Conservation (phyloP, 2,888 invertebrate genomes). For the Diaphora mendica region DNA sequence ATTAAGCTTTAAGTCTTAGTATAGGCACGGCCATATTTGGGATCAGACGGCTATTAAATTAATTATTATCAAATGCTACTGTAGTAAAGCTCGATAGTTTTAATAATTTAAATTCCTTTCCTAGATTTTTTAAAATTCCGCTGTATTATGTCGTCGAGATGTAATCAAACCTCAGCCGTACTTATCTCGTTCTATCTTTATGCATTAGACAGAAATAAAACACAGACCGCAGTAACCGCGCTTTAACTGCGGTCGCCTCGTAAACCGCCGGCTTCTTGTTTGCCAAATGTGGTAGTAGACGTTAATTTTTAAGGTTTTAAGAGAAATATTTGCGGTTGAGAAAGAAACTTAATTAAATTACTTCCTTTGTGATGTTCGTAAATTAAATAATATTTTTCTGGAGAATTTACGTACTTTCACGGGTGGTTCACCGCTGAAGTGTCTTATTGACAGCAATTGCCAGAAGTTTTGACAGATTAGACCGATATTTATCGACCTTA, state of each 20-base stretch:
- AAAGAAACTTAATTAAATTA: conserved; percentile 1
- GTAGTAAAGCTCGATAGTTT: too few species aligned
- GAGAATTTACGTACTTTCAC: not conserved
- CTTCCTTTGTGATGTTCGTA: not conserved
- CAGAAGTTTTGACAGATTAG: not conserved
- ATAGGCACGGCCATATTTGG: too few species aligned
- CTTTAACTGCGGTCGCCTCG: conserved; percentile 34
- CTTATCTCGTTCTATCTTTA: conserved; percentile 3
- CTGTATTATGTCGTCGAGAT: not conserved
- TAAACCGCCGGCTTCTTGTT: conserved; percentile 40
- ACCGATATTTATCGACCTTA: too few species aligned
- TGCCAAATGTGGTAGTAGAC: conserved; percentile 21
- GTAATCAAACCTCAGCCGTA: not conserved
- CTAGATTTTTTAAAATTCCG: not conserved
- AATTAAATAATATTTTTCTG: not conserved
- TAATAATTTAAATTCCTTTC: not conserved
- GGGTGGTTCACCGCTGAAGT: too few species aligned
- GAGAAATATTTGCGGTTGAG: not conserved
- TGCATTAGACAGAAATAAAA: conserved; percentile 7
- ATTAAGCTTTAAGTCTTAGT: too few species aligned
- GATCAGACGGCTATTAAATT: too few species aligned
- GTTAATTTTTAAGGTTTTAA: conserved; percentile 32
- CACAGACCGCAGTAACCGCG: conserved; percentile 18
- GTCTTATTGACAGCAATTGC: too few species aligned
- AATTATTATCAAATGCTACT: too few species aligned